Evolutionary conservation across 2,113 vertebrate genomes (phyloP), one percentile per base, ranked within the genome.

Genomic region (Phalacrocorax brasilianus): DNA sequence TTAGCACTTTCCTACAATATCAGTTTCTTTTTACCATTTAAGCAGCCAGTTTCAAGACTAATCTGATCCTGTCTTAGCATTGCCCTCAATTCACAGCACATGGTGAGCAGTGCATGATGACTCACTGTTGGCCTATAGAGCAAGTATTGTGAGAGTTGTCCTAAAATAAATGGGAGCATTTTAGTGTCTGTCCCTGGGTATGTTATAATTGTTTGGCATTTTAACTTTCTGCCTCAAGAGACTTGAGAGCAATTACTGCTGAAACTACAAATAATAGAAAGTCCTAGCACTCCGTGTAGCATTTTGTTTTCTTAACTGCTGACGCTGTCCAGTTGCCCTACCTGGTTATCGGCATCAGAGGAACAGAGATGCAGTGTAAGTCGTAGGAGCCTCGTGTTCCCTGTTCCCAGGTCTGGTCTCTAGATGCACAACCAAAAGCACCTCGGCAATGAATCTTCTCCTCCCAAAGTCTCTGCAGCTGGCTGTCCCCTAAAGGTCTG

Each of bases 141-240:
- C 81, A 38, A 81, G 65, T 63, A 21, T 79, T 93, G 84, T 70
- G 56, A 93, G 86, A 81, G 56, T 44, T 53, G 56, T 79, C 88
- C 91, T 86, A 50, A 94, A 95, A 93, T 81, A 95, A 97, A 74
- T 59, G 80, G 63, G 58, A 85, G 58, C 47, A 14, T 70, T 86
- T 95, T 40, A 67, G 38, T 78, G 76, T 72, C 77, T 91, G 61
- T 78, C 80, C 66, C 89, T 85, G 73, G 28, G 74, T 83, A 38
- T n/a, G 52, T 85, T 88, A 38, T 74, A 84, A 89, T 63, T 67
- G 38, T 92, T 84, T 89, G 91, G 89, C 87, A 84, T 91, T 94
- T 91, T 85, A 89, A 76, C 70, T 89, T 91, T 84, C 77, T 91
- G 74, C 35, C 84, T 89, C 23, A 49, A 61, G 84, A 87, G 56